Evolutionary conservation across 2,113 vertebrate species (phyloP), one percentile per base, ranked within the genome.

Genomic region (Heloderma charlesbogerti): DNA sequence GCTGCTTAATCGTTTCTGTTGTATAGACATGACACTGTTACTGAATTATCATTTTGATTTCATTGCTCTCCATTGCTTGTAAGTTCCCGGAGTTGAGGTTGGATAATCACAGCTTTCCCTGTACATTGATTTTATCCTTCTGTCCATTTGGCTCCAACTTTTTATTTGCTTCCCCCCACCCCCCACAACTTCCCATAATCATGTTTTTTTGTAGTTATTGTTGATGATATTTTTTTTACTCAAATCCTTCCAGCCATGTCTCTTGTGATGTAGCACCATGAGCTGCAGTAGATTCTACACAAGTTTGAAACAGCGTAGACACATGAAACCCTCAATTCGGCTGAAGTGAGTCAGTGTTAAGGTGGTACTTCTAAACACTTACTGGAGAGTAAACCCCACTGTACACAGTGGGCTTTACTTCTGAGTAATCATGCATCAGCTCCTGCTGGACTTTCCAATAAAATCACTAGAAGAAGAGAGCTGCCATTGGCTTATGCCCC

Each of bases 21-120:
- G 45, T 87, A 93, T 83, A 94, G 95, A 87, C 91, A 88, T 43
- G 88, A 93, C 86, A 91, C 90, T 92, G 84, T 93, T 93, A 91
- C 94, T 88, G 92, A 92, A 91, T 92, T 92, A 92, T 93, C 94
- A 96, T 96, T 95, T 95, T 94, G 95, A 95, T 95, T 95, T 96
- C 94, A 95, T 94, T 94, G 94, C 93, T 95, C 83, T 91, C 93
- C 90, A 84, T 91, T 27, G 84, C 92, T 90, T 93, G 78, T 29
- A 92, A 90, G 94, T 87, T 93, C 94, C 82, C 7, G 82, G 96
- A 93, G 94, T 81, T 92, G 93, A 92, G 92, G 86, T 79, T 92
- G 93, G 92, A 83, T 90, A 94, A 93, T 96, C 92, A 91, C 90
- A 92, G 90, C 91, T 96, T 90, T 91, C 60, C 75, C 80, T 83